Conservation (phyloP, 2,113 vertebrate genomes). For the Cheirogaleus medius region DNA sequence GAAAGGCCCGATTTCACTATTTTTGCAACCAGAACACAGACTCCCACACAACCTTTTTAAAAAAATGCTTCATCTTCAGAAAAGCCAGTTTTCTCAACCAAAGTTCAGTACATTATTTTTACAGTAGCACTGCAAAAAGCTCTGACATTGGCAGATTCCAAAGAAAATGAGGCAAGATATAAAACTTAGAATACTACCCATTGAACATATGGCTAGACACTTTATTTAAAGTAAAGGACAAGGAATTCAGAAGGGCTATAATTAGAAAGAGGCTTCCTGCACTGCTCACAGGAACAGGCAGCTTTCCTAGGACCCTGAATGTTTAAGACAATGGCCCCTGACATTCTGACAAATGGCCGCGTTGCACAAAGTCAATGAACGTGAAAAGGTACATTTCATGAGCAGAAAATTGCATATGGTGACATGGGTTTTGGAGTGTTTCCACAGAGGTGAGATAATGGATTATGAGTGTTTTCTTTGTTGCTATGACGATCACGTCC, state of each 20-base stretch:
- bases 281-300: constrained; percentile 24
- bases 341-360: constrained; percentile 24
- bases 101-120: constrained; percentile 70
- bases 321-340: constrained; percentile 17
- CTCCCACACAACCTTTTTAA: constrained; percentile 57
- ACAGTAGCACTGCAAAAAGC: constrained; percentile 67
- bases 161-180: constrained; percentile 68
- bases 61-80: constrained; percentile 65
- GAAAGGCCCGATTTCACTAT: constrained; percentile 58
- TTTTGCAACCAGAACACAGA: constrained; percentile 67
- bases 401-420: not conserved
- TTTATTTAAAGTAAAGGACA: constrained; percentile 73
- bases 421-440: not conserved
- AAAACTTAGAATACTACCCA: constrained; percentile 66
- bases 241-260: constrained; percentile 55
- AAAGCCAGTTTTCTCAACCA: constrained; percentile 64
- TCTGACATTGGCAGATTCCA: constrained; percentile 65
- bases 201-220: constrained; percentile 61
- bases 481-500: not conserved
- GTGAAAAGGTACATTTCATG: not conserved
- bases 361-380: constrained; percentile 21
- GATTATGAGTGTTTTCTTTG: not conserved
- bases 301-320: constrained; percentile 16
- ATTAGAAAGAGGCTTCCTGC: constrained; percentile 51
- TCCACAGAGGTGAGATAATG: not conserved